Evolutionary conservation across 2,888 invertebrate species (phyloP).

Genomic region (Ptychoptera contaminata): DNA sequence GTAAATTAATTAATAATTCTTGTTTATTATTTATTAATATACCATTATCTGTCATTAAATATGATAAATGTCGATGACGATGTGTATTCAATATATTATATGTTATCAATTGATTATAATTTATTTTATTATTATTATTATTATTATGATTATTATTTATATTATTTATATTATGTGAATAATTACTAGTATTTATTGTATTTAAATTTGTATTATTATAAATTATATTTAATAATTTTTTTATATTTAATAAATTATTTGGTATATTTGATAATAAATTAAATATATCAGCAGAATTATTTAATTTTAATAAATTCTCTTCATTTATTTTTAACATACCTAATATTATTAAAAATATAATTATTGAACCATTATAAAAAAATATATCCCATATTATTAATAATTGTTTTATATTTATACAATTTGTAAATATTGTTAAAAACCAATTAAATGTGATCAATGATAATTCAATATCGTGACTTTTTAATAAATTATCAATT

Average conservation of each 20-base stretch:
- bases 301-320: constrained; percentile 62
- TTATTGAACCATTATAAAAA: constrained; percentile 88
- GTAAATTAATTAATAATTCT: constrained; percentile 74
- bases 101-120: constrained; percentile 46
- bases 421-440: constrained; percentile 88
- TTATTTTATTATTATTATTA: background rate
- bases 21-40: constrained; percentile 74
- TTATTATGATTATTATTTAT: no score
- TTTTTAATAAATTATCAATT: constrained; percentile 76
- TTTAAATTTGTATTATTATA: constrained; percentile 68
- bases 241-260: constrained; percentile 82
- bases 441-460: constrained; percentile 97
- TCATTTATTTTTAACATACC: constrained; percentile 89
- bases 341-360: constrained; percentile 84
- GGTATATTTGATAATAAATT: constrained; percentile 94
- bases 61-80: constrained; percentile 80
- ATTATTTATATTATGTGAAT: no score
- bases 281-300: constrained; percentile 96
- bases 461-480: constrained; percentile 89
- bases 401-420: constrained; percentile 82
- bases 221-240: constrained; percentile 61
- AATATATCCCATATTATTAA: constrained; percentile 92
- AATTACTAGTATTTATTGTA: constrained; percentile 21
- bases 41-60: constrained; percentile 93
- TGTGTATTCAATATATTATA: constrained; percentile 60